Evolutionary conservation across 2,113 vertebrate species (phyloP).

Genomic region (Hipposideros armiger): DNA sequence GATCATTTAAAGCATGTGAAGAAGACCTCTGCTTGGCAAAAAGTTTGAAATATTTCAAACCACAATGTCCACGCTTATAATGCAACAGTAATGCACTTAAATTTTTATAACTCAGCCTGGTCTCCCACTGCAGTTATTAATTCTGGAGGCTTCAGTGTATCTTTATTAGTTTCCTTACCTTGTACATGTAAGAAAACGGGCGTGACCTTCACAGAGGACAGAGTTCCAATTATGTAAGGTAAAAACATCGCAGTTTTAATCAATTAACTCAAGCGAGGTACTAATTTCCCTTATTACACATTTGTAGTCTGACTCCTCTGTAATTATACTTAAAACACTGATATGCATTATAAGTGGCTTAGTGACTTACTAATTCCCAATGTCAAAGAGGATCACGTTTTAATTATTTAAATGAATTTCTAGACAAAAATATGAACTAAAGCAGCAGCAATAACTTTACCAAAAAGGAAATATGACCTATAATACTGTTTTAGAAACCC

Average conservation of each 20-base stretch:
- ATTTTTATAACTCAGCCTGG: neutral
- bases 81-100: neutral
- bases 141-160: slow-evolving; percentile 34
- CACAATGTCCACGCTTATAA: neutral
- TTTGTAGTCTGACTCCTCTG: slow-evolving; percentile 54
- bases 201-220: slow-evolving; percentile 63
- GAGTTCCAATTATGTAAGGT: slow-evolving; percentile 64
- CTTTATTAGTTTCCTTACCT: slow-evolving; percentile 55
- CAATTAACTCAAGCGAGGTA: slow-evolving; percentile 67
- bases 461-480: neutral
- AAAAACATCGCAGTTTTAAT: slow-evolving; percentile 67
- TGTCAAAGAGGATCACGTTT: slow-evolving; percentile 46
- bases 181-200: slow-evolving; percentile 12
- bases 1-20: neutral
- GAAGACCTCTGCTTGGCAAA: neutral
- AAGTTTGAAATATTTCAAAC: neutral
- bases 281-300: slow-evolving; percentile 67
- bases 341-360: slow-evolving; percentile 43
- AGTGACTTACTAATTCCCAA: slow-evolving; percentile 64
- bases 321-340: slow-evolving; percentile 69
- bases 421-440: slow-evolving; percentile 47
- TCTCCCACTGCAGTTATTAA: slow-evolving; percentile 5
- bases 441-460: neutral
- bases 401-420: slow-evolving; percentile 58
- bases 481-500: neutral